Base-by-base conservation (phyloP, 2,888 invertebrate genomes). In the Bombylius discolor region DNA sequence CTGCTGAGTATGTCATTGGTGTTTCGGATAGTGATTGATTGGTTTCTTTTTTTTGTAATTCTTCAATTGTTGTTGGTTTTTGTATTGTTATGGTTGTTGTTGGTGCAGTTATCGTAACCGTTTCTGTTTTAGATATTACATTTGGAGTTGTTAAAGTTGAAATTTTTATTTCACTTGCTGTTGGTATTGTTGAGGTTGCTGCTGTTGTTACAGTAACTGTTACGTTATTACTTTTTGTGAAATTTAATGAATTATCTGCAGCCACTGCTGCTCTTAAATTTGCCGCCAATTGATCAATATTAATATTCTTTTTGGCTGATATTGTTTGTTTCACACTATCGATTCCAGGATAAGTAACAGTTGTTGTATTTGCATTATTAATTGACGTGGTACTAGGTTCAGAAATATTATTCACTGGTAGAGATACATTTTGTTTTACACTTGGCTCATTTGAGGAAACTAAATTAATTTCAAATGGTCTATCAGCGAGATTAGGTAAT, bases 261-360 rank as follows among this genome's bases (percentile, higher is more conserved):
- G 73, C 73, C 4, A 66, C 68, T 12, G 68, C 66, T 5, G 68
- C 69, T 11, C 69, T 65, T 32, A 73, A 65, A 64, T 68, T 71
- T 52, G 73, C 72, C 5, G 73, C 72, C 7, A 73, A 70, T 62
- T 73, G 72, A 62, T 73, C 73, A 55, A 73, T 68, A 46, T 72
- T 68, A 9, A 71, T 64, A 47, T 68, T 67, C 52, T 72, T 72
- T 53, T 73, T 73, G 7, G 60, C 59, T 13, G 54, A 53, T 31
- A 57, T 36, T 13, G 42, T 42, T 14, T 23, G 13, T 36, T 6
- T n/a, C 7, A 13, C n/a, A 42, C 7, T 9, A 31, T 31, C 14
- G 14, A 6, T 31, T 13, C 5, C 42, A 12, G 23, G 6, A 5
- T 44, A 47, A 13, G 47, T 46, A 5, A 48, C 34, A 45, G 55